These are phyloP conservation scores for Macaca fascicularis DNA, from an alignment of 2,113 vertebrate species.

Conservation along the genomic window DNA sequence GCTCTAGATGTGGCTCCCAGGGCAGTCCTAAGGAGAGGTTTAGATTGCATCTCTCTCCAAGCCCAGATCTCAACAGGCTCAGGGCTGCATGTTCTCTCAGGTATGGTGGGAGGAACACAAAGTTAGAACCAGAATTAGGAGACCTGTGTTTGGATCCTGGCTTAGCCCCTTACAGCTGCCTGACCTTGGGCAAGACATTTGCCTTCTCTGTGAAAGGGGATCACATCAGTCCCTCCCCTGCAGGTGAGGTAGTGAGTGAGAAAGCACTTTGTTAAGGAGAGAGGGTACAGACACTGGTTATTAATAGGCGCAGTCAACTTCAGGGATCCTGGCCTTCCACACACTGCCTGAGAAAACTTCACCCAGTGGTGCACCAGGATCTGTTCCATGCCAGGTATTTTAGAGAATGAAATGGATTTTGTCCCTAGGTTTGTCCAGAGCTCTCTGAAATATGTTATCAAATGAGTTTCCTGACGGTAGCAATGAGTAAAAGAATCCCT, in stretches of 20 bases:
- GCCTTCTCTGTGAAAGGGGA: not conserved
- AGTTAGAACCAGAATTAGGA: conserved; percentile 3
- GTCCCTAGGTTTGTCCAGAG: not conserved
- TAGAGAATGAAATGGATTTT: not conserved
- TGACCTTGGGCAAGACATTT: not conserved
- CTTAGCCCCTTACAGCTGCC: not conserved
- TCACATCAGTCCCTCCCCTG: not conserved
- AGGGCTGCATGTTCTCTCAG: not conserved
- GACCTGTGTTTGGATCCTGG: not conserved
- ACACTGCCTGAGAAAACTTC: not conserved
- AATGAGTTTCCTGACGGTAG: not conserved
- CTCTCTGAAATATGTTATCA: not conserved
- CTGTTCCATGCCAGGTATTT: not conserved
- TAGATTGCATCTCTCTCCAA: not conserved
- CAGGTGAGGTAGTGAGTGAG: not conserved
- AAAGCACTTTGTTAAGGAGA: conserved; percentile 7
- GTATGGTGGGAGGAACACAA: not conserved
- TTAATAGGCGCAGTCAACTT: not conserved
- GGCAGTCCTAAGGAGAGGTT: not conserved
- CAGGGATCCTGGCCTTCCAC: not conserved
- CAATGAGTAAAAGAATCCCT: not conserved
- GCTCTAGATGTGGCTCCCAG: not conserved
- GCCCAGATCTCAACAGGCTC: not conserved
- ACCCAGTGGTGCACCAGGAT: not conserved
- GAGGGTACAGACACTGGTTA: not conserved